A percentile compares a stretch with the other conserved stretches of the same genome.
Evolutionary conservation across 2,797 vertebrate genomes (phyloP).

Genomic region (Gallinago nigripennis): DNA sequence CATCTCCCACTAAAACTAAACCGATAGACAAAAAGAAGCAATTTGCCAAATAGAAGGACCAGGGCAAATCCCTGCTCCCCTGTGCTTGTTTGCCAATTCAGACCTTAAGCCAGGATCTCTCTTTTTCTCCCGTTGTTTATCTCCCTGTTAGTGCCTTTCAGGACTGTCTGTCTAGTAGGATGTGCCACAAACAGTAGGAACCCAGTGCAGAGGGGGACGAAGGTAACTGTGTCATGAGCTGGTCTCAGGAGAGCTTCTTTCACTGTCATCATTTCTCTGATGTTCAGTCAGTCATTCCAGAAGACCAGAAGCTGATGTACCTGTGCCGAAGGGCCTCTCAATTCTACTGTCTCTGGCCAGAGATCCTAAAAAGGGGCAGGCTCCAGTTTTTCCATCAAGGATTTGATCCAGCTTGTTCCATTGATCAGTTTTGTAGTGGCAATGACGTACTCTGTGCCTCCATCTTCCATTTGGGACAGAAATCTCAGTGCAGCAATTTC

Average conservation of each 20-base stretch:
- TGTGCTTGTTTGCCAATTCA: neutral
- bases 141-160: neutral
- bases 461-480: constrained; percentile 96
- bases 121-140: neutral
- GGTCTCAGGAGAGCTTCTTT: neutral
- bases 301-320: neutral
- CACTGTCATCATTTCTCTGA: fast-evolving
- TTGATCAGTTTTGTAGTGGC: constrained; percentile 96
- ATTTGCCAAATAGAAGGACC: neutral
- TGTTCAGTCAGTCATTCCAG: fast-evolving
- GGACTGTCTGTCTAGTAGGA: neutral
- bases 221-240: neutral
- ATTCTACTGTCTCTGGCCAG: neutral
- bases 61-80: fast-evolving
- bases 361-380: constrained; percentile 72
- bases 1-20: neutral
- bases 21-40: neutral
- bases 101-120: neutral
- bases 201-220: neutral
- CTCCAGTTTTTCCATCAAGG: constrained; percentile 92
- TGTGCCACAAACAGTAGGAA: neutral
- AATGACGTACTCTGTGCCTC: constrained; percentile 94
- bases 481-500: constrained; percentile 96
- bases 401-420: constrained; percentile 93
- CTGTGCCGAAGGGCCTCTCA: neutral